A percentile compares a stretch with the other conserved stretches of the same genome.
phyloP scores from a whole-genome alignment of 2,888 invertebrate genomes.

The Cheilosia vernalis region DNA sequence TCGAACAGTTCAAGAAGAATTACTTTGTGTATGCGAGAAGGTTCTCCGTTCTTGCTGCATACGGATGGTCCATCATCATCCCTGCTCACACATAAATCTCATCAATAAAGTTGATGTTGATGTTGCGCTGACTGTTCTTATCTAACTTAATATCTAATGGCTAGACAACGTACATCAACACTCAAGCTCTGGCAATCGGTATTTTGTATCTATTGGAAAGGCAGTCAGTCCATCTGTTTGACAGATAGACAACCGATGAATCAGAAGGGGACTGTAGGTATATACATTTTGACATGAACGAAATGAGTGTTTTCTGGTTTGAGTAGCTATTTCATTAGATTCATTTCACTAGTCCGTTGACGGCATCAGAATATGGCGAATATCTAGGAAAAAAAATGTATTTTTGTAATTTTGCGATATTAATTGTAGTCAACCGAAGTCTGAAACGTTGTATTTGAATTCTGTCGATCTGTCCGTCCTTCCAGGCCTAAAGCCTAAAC shows the following conservation, averaged over 20 bases:
- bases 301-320: too few relatives aligned
- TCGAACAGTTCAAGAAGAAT: slow-evolving; percentile 52
- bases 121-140: slow-evolving; percentile 51
- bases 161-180: slow-evolving; percentile 19
- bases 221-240: slow-evolving; percentile 18
- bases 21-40: slow-evolving; percentile 42
- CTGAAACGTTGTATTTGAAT: too few relatives aligned
- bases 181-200: slow-evolving; percentile 26
- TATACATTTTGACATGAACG: too few relatives aligned
- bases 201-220: slow-evolving; percentile 33
- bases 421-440: too few relatives aligned
- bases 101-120: slow-evolving; percentile 55
- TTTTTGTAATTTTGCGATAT: too few relatives aligned
- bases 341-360: too few relatives aligned
- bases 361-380: too few relatives aligned
- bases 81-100: slow-evolving; percentile 50
- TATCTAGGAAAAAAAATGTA: too few relatives aligned
- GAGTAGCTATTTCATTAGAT: too few relatives aligned
- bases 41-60: slow-evolving; percentile 7
- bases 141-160: slow-evolving; percentile 67
- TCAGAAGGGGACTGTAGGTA: background rate
- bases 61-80: slow-evolving; percentile 9
- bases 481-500: too few relatives aligned
- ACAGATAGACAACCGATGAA: slow-evolving; percentile 43
- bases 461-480: too few relatives aligned